These are phyloP conservation scores for Sebastes matsubarae DNA, from an alignment of 2,797 vertebrate species.

Conservation along the genomic window DNA sequence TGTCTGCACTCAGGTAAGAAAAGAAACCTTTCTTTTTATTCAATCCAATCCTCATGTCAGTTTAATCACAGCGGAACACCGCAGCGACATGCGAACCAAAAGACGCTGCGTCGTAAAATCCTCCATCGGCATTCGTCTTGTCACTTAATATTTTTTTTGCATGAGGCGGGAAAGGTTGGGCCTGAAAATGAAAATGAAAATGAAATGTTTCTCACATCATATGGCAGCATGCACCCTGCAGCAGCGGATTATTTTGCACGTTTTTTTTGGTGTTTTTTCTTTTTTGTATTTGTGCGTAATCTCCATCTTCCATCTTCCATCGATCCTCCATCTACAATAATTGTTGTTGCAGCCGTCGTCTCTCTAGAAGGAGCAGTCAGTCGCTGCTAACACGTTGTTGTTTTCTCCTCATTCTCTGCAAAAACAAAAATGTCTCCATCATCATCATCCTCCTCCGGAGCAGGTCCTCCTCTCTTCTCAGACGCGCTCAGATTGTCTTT, in stretches of 20 bases:
- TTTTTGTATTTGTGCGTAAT: not conserved
- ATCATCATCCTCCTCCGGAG: conserved; percentile 21
- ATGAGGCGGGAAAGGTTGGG: conserved; percentile 76
- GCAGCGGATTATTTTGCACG: not conserved
- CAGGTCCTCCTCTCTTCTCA: conserved; percentile 29
- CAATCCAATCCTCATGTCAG: not conserved
- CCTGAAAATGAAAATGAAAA: too few relatives aligned
- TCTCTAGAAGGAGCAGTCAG: conserved; percentile 10
- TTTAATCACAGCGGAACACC: too few relatives aligned
- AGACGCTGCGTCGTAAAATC: conserved; percentile 29
- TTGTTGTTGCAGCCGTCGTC: conserved; percentile 51
- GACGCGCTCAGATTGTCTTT: not conserved
- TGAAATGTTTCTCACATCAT: not conserved
- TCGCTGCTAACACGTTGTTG: not conserved
- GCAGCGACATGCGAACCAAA: not conserved
- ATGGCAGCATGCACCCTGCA: not conserved
- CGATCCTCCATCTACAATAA: conserved; percentile 4
- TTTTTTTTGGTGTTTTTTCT: not conserved
- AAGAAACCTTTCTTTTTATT: not conserved
- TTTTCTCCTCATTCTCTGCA: conserved; percentile 13
- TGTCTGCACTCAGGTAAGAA: conserved; percentile 82
- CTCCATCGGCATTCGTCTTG: conserved; percentile 67
- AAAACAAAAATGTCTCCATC: conserved; percentile 37
- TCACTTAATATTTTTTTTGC: conserved; percentile 60
- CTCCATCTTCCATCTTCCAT: conserved; percentile 38